Base-by-base conservation (phyloP, 1,140 invertebrate genomes). In the Ceratina australensis region DNA sequence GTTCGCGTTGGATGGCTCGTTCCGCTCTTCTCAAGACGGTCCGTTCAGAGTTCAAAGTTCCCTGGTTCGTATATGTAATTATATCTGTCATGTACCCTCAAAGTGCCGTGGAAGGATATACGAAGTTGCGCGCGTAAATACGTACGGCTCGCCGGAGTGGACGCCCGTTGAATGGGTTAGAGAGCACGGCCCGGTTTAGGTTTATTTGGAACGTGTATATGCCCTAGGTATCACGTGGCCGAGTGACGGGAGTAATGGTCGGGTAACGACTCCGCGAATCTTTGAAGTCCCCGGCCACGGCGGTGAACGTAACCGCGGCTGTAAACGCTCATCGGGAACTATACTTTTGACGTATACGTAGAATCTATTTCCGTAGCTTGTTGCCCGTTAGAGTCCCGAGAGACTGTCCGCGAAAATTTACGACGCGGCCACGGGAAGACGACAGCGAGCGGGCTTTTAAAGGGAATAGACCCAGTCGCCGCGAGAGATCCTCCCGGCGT, bases 1-100 rank as follows among this genome's bases (percentile, higher is more conserved):
- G 66, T 57, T 78, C 63, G 65, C 74, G 65, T 59, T 77, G 67
- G 81, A 78, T 68, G 64, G 54, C 52, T 68, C 71, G 68, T 54
- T 61, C 47, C 42, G 52, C 33, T 42, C 68, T 52, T 42, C 68
- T 52, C 59, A 75, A 69, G 64, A 76, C 56, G 69, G 69, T 67
- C n/a, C n/a, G 52, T 42, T 42, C 33, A 42, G 33, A 42, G 33
- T 42, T 71, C 74, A 73, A 56, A 61, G 60, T 83, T 57, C 54
- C 15, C 77, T 79, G 81, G 81, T 83, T 83, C 80, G 81, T 83
- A 83, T 83, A 42, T 42, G 33, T 10, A 72, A 79, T 78, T 66
- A 73, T 82, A 74, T 82, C 74, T 77, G 74, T 71, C 74, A 71
- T 61, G 61, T 60, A 76, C 47, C 49, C 13, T 54, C 49, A 20